Evolutionary conservation across 2,797 vertebrate species (phyloP), one percentile per base, ranked within the genome.

Genomic region (Parotocinclus haroldoi): DNA sequence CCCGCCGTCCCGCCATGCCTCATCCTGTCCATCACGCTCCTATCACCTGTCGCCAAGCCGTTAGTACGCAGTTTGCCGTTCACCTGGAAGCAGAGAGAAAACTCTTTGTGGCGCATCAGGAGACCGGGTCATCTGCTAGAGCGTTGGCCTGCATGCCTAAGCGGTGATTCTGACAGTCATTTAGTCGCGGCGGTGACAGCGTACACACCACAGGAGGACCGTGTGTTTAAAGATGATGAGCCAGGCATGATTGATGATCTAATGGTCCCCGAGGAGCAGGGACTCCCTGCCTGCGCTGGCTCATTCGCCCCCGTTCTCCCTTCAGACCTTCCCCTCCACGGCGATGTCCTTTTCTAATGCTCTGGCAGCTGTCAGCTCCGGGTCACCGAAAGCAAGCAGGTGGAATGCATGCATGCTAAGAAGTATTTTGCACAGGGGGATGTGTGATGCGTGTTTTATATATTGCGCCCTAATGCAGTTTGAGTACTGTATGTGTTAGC

Each of bases 161-260:
- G 84, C 75, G 78, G 79, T 46, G 79, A 79, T 80, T 69, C n/a
- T 91, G 90, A 86, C 88, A 88, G 86, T 89, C 89, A 77, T 75
- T 83, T 81, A 88, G 82, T 87, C 83, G 73, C 83, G 73, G 82
- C 73, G 59, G 73, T 87, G 83, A 82, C 75, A 42, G 40, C 10
- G 10, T 42, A 42, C 40, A 42, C 10, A 42, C 10, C 40, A 42
- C 40, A 85, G 85, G 80, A 84, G 86, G 83, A 72, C 16, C 38
- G 81, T 80, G 84, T 86, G 81, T 78, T 76, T 27, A 77, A 81
- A 87, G 87, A 88, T 27, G 86, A 91, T 86, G 83, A 90, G 85
- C 86, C 82, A 86, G 87, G 77, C 84, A 73, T 92, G 91, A 92
- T 92, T 91, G 87, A 92, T 91, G 87, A 89, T 91, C 87, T 82